phyloP scores from a whole-genome alignment of 2,888 invertebrate genomes.

The Deilephila porcellus region DNA sequence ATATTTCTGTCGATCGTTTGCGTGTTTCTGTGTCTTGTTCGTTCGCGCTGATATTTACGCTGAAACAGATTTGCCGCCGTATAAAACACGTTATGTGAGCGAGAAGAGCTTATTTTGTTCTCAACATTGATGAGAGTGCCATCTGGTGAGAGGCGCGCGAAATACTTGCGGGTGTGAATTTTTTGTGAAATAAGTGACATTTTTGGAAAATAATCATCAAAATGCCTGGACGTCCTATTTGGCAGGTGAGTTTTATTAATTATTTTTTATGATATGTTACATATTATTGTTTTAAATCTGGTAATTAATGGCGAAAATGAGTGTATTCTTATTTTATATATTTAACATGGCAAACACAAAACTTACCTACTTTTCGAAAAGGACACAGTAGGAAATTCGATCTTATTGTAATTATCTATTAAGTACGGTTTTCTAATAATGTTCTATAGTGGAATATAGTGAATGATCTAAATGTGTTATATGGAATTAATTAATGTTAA shows the following conservation, averaged over 20 bases:
- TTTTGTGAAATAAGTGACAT: slow-evolving; percentile 61
- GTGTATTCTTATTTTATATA: neutral
- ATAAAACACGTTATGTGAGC: slow-evolving; percentile 83
- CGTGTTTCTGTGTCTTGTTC: slow-evolving; percentile 75
- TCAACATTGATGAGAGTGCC: slow-evolving; percentile 81
- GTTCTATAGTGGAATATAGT: no score
- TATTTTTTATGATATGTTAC: neutral
- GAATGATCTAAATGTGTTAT: no score
- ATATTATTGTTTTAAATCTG: no score
- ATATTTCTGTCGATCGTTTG: slow-evolving; percentile 77
- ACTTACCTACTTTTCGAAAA: no score
- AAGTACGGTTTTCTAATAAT: no score
- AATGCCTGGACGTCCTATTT: slow-evolving; percentile 91
- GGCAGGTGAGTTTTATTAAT: slow-evolving; percentile 84
- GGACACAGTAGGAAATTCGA: no score
- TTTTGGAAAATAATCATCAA: slow-evolving; percentile 61
- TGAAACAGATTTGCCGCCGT: slow-evolving; percentile 70
- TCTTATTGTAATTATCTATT: no score
- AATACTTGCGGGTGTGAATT: slow-evolving; percentile 63
- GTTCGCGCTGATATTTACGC: slow-evolving; percentile 76
- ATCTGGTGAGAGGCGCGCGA: slow-evolving; percentile 74
- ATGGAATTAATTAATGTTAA: neutral
- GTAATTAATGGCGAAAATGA: neutral
- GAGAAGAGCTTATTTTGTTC: slow-evolving; percentile 80
- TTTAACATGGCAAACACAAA: no score